These are phyloP conservation scores for Epinephelus fuscoguttatus DNA, from an alignment of 2,113 vertebrate species.

Conservation along the genomic window DNA sequence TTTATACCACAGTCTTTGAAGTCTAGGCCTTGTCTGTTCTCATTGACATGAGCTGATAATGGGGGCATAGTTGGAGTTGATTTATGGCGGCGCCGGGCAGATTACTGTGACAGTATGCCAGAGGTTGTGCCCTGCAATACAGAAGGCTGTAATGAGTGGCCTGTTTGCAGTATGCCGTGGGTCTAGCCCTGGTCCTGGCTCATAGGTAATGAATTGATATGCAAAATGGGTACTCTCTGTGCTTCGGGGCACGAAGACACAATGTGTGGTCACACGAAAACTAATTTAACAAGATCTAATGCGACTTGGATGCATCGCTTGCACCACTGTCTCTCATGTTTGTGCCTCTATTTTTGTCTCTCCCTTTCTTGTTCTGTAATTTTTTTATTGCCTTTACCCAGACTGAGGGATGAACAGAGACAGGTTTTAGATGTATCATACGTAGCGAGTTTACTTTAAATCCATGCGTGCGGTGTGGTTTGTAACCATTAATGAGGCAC, in stretches of 20 bases:
- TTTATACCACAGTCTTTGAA: constrained; percentile 47
- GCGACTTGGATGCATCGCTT: constrained; percentile 55
- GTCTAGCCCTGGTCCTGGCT: constrained; percentile 50
- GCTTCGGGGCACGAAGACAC: constrained; percentile 50
- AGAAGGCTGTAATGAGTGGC: constrained; percentile 67
- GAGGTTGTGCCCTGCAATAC: constrained; percentile 71
- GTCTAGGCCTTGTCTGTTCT: constrained; percentile 67
- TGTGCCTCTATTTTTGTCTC: constrained; percentile 23
- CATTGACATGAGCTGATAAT: constrained; percentile 67
- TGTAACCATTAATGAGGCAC: constrained; percentile 31
- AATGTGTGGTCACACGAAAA: constrained; percentile 79
- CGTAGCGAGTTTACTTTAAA: background rate
- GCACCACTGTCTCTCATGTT: constrained; percentile 42
- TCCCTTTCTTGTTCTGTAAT: constrained; percentile 7
- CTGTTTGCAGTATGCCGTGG: constrained; percentile 49
- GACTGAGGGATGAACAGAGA: constrained; percentile 2
- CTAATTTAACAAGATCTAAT: constrained; percentile 80
- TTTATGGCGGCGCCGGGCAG: constrained; percentile 69
- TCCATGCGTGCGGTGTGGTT: constrained; percentile 24
- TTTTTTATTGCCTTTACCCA: background rate
- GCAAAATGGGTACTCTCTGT: constrained; percentile 50
- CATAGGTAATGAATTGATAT: constrained; percentile 67
- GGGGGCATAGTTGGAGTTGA: constrained; percentile 60
- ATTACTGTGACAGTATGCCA: constrained; percentile 72
- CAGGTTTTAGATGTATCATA: constrained; percentile 14